Evolutionary conservation across 2,888 invertebrate genomes (phyloP).

Genomic region (Kuschelorhynchus macadamiae): DNA sequence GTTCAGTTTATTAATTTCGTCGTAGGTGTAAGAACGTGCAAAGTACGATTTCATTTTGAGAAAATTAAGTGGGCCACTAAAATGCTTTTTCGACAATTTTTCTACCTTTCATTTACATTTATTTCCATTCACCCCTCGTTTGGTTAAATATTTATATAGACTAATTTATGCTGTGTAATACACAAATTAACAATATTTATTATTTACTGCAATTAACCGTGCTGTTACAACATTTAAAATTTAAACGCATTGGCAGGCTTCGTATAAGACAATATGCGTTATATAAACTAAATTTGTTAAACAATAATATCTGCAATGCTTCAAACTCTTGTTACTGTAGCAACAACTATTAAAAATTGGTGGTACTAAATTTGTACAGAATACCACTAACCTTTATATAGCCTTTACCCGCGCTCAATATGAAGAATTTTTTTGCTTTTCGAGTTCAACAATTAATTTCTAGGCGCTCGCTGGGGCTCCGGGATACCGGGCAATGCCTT

Average conservation of each 20-base stretch:
- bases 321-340: no score
- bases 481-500: no score
- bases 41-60: constrained; percentile 22
- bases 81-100: constrained; percentile 28
- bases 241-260: constrained; percentile 7
- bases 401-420: no score
- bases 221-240: constrained; percentile 19
- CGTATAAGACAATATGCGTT: not conserved
- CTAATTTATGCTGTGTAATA: constrained; percentile 16
- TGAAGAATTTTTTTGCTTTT: no score
- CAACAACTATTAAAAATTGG: no score
- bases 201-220: constrained; percentile 12
- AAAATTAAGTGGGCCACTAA: constrained; percentile 19
- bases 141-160: constrained; percentile 30
- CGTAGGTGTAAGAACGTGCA: not conserved
- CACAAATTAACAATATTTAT: constrained; percentile 18
- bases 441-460: no score
- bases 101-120: constrained; percentile 11
- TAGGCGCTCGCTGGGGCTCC: no score
- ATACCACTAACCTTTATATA: no score
- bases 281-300: not conserved
- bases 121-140: constrained; percentile 28
- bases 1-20: not conserved
- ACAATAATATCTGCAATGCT: not conserved
- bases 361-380: no score